These are phyloP conservation scores for Hypomesus transpacificus DNA, from an alignment of 2,113 vertebrate species.

Conservation along the genomic window DNA sequence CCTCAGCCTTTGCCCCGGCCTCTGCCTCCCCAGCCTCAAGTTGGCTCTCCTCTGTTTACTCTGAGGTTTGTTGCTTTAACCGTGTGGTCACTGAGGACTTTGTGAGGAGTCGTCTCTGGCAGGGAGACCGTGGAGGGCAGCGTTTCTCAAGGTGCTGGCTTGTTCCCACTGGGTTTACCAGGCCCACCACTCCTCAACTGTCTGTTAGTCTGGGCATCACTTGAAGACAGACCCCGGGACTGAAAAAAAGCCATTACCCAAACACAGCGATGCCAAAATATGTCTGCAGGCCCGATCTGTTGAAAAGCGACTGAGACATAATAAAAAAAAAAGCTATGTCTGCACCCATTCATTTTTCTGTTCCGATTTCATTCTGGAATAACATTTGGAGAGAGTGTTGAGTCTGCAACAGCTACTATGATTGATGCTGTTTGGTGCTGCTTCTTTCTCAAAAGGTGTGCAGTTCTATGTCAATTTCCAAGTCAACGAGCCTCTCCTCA, in stretches of 20 bases:
- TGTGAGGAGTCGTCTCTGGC: slow-evolving; percentile 44
- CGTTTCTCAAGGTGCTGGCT: slow-evolving; percentile 35
- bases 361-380: slow-evolving; percentile 22
- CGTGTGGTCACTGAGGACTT: slow-evolving; percentile 65
- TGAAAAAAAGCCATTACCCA: slow-evolving; percentile 29
- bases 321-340: slow-evolving; percentile 32
- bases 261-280: slow-evolving; percentile 38
- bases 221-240: slow-evolving; percentile 36
- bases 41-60: slow-evolving; percentile 48
- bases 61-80: slow-evolving; percentile 63
- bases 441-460: slow-evolving; percentile 1
- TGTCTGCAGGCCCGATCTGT: slow-evolving; percentile 25
- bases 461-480: background rate
- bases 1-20: background rate
- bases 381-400: slow-evolving; percentile 27
- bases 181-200: slow-evolving; percentile 44
- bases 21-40: slow-evolving; percentile 25
- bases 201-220: slow-evolving; percentile 62
- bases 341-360: slow-evolving; percentile 21
- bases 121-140: background rate
- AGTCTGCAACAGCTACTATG: background rate
- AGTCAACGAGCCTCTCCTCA: background rate
- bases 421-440: background rate
- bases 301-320: slow-evolving; percentile 28
- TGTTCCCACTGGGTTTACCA: slow-evolving; percentile 52